Conservation (phyloP, 2,113 vertebrate genomes). For the Octodon degus region DNA sequence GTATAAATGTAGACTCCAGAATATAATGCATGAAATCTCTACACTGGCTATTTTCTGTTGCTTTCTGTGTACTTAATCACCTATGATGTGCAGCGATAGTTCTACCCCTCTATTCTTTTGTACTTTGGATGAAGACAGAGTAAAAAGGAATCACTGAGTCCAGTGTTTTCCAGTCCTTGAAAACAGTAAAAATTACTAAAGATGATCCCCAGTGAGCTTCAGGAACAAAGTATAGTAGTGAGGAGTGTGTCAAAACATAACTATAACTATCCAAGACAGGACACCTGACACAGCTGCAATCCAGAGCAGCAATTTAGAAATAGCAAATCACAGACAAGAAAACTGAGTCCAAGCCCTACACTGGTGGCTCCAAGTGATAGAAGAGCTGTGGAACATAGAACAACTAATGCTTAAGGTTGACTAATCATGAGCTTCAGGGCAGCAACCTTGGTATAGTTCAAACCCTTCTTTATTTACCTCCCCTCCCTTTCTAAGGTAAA, state of each 20-base stretch:
- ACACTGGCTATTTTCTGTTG: neutral
- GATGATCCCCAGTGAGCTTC: neutral
- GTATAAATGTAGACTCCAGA: neutral
- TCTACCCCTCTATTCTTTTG: neutral
- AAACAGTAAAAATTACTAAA: neutral
- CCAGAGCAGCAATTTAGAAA: neutral
- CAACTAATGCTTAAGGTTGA: neutral
- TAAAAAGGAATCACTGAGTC: neutral
- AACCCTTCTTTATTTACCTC: neutral
- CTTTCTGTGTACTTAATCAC: neutral
- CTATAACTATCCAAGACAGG: neutral
- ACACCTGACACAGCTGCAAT: conserved; percentile 11
- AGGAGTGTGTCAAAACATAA: neutral
- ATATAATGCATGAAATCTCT: neutral
- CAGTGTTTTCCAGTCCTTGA: neutral
- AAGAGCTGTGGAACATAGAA: neutral
- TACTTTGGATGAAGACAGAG: neutral
- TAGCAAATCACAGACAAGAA: neutral
- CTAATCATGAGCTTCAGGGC: neutral
- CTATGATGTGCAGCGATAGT: too few relatives aligned
- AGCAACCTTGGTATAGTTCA: neutral
- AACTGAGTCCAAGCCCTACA: neutral
- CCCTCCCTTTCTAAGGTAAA: neutral
- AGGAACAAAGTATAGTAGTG: neutral
- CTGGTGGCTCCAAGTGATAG: neutral